These are phyloP conservation scores for Epizoanthus scotinus DNA, from an alignment of 92 coral and sea anemone genomes.

Conservation along the genomic window DNA sequence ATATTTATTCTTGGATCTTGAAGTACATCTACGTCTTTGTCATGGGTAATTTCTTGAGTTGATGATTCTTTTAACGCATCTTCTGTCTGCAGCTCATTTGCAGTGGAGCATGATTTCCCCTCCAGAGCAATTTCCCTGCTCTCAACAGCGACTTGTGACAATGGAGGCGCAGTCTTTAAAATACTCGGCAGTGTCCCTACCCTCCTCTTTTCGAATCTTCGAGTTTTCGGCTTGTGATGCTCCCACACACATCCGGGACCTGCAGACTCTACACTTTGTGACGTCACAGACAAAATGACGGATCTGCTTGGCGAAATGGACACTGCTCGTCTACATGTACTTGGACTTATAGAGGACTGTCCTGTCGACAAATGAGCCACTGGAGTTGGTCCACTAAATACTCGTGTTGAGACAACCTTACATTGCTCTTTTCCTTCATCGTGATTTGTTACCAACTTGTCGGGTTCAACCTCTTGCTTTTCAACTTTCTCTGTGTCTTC, in stretches of 20 bases:
- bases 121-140: neutral
- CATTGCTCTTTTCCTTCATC: neutral
- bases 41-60: neutral
- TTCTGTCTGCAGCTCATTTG: neutral
- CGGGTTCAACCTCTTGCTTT: neutral
- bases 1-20: neutral
- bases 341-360: neutral
- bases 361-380: neutral
- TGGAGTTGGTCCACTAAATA: neutral
- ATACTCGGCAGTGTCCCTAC: neutral
- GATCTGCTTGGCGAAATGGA: neutral
- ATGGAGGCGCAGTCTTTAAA: neutral
- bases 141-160: neutral
- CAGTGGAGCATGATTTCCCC: conserved; percentile 10
- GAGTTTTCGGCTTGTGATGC: neutral
- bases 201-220: conserved; percentile 11
- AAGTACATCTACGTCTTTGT: neutral
- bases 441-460: neutral
- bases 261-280: neutral
- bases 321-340: neutral
- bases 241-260: neutral
- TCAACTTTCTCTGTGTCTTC: neutral
- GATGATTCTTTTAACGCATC: neutral
- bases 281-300: neutral
- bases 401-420: neutral